phyloP scores from a whole-genome alignment of 2,888 invertebrate species.

The Eupithecia abbreviata region DNA sequence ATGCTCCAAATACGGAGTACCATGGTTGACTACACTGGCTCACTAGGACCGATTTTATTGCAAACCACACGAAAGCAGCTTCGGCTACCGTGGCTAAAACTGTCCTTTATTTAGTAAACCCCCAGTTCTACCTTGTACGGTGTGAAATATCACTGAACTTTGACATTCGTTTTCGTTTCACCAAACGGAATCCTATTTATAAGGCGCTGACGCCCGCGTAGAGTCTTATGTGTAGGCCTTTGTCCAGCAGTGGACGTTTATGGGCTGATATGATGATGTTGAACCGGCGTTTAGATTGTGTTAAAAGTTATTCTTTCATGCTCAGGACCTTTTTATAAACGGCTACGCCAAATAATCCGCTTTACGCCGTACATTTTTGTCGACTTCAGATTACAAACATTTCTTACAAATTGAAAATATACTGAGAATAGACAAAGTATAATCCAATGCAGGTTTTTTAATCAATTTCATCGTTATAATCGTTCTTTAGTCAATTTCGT shows the following conservation, averaged over 20 bases:
- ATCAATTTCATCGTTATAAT: not conserved
- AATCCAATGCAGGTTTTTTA: not conserved
- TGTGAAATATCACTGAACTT: not conserved
- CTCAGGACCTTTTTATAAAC: not conserved
- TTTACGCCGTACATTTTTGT: not conserved
- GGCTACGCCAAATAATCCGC: not conserved
- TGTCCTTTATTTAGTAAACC: constrained; percentile 31
- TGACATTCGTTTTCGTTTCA: not conserved
- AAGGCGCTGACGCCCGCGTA: not conserved
- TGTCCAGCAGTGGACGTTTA: not conserved
- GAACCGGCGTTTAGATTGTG: not conserved
- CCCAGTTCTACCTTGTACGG: not conserved
- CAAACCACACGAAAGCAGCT: constrained; percentile 66
- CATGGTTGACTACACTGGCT: constrained; percentile 54
- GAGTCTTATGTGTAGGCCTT: not conserved
- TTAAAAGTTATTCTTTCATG: not conserved
- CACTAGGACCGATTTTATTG: constrained; percentile 63
- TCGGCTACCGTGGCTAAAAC: constrained; percentile 51
- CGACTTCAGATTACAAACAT: not conserved
- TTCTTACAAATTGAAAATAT: not conserved
- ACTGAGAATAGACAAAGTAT: not conserved
- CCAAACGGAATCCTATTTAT: not conserved
- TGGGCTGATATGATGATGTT: not conserved
- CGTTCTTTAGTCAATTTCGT: not conserved
- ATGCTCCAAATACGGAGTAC: constrained; percentile 66